Evolutionary conservation across 2,797 vertebrate species (phyloP).

Genomic region (Columba guinea): DNA sequence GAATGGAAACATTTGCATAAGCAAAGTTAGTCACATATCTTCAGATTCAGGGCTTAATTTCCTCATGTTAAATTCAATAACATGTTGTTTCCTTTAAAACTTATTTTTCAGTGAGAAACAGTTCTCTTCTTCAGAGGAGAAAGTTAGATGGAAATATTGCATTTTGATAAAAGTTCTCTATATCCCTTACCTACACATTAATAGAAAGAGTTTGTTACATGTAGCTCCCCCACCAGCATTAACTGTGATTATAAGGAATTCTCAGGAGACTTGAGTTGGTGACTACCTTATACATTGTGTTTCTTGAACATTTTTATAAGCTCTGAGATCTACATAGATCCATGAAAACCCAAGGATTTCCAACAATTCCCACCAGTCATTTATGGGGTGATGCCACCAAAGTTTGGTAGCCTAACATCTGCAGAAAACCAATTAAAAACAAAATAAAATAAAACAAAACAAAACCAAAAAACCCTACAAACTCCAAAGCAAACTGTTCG

Average conservation of each 20-base stretch:
- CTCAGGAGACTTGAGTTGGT: background rate
- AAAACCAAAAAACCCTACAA: background rate
- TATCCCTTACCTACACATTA: background rate
- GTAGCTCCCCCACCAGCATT: background rate
- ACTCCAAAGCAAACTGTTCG: background rate
- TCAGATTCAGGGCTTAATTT: background rate
- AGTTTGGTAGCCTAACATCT: rapidly evolving
- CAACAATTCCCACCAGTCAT: background rate
- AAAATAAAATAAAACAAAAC: background rate
- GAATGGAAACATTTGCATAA: background rate
- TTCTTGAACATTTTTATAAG: background rate
- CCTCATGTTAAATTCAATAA: background rate
- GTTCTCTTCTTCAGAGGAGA: background rate
- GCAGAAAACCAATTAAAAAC: rapidly evolving
- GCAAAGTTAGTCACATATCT: background rate
- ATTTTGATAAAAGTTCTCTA: background rate
- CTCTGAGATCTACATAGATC: background rate
- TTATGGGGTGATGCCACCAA: background rate
- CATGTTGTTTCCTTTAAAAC: background rate
- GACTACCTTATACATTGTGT: background rate
- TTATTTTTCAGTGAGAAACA: background rate
- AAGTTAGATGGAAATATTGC: background rate
- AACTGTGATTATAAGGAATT: background rate
- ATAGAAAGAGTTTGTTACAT: background rate
- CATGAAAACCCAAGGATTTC: background rate